A percentile compares a stretch with the other conserved stretches of the same genome.
Evolutionary conservation across 2,113 vertebrate genomes (phyloP).

Genomic region (Tretioscincus oriximinensis): DNA sequence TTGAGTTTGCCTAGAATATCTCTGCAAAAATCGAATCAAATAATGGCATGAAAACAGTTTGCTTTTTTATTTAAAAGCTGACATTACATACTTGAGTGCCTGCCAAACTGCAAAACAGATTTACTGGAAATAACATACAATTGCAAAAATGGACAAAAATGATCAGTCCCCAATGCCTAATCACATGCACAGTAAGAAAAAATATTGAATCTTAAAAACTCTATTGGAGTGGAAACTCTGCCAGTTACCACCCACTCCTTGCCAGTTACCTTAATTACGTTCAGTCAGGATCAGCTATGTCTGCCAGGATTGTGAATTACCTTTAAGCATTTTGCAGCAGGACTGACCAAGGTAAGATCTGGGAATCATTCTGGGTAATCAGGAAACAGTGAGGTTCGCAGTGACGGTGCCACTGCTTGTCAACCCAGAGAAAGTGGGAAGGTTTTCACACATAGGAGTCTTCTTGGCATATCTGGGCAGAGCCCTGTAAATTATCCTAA

Average conservation of each 20-base stretch:
- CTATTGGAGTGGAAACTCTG: constrained; percentile 39
- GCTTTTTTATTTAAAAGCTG: constrained; percentile 42
- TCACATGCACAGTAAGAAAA: constrained; percentile 59
- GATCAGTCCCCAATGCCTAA: constrained; percentile 59
- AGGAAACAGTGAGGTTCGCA: too few relatives aligned
- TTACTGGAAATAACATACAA: constrained; percentile 56
- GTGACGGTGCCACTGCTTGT: too few relatives aligned
- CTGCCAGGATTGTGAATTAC: too few relatives aligned
- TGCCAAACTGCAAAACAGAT: constrained; percentile 61
- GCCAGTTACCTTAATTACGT: too few relatives aligned
- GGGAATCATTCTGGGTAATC: too few relatives aligned
- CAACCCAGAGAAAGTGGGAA: too few relatives aligned
- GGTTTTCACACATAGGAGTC: neutral
- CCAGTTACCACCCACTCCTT: constrained; percentile 15
- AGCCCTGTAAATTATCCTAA: too few relatives aligned
- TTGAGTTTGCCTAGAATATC: constrained; percentile 12
- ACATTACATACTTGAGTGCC: constrained; percentile 45
- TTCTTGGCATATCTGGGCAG: too few relatives aligned
- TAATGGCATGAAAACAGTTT: constrained; percentile 21
- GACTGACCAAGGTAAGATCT: too few relatives aligned
- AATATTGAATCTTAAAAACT: constrained; percentile 31
- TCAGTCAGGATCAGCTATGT: too few relatives aligned
- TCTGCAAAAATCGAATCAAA: constrained; percentile 33
- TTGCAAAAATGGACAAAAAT: constrained; percentile 63
- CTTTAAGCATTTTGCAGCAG: too few relatives aligned